Evolutionary conservation across 2,797 vertebrate genomes (phyloP).

Genomic region (Manis pentadactyla): DNA sequence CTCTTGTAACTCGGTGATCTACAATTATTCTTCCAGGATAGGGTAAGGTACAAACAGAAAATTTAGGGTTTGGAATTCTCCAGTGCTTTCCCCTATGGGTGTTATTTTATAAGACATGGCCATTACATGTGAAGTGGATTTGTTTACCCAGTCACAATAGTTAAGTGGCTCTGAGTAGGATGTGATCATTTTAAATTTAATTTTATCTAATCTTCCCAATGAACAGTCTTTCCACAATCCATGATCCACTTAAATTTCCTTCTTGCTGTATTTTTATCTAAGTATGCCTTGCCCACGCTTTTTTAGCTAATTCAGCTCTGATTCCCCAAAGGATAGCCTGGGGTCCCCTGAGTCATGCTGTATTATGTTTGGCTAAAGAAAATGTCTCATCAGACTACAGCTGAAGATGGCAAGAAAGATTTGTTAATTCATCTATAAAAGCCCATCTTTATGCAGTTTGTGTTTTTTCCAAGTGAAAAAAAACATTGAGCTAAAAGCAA

Average conservation of each 20-base stretch:
- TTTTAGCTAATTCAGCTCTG: background rate
- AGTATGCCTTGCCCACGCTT: background rate
- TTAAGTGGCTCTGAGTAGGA: background rate
- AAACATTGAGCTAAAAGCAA: background rate
- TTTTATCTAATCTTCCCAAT: background rate
- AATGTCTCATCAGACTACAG: background rate
- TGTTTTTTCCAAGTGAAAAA: background rate
- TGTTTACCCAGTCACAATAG: constrained; percentile 6
- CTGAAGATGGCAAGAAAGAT: background rate
- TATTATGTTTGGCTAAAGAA: background rate
- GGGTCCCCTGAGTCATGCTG: background rate
- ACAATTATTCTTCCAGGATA: background rate
- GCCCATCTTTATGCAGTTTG: background rate
- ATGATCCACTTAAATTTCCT: background rate
- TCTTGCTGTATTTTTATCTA: background rate
- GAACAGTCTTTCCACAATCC: background rate
- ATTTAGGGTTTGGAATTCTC: background rate
- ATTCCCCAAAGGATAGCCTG: background rate
- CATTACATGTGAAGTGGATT: background rate
- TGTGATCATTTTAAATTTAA: background rate
- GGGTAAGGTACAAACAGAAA: background rate
- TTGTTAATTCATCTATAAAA: background rate
- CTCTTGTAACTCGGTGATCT: background rate
- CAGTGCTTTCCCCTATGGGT: background rate
- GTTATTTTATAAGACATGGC: background rate